Evolutionary conservation across 2,797 vertebrate species (phyloP), one percentile per base, ranked within the genome.

Genomic region (Tangara arthus): DNA sequence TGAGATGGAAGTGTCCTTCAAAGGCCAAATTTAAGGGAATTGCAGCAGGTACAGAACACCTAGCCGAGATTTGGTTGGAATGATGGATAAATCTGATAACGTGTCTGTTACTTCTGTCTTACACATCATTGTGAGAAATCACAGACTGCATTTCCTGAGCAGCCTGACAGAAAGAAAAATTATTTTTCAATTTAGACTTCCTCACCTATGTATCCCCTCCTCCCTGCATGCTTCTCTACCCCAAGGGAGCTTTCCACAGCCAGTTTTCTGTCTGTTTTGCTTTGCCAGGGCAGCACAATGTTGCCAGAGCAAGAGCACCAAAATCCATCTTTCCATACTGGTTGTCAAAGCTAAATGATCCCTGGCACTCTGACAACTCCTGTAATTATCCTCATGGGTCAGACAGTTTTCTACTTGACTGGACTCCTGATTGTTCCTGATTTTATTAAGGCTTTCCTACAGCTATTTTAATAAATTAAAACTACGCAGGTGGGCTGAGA

Each of bases 381-480:
- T 70, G 56, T 76, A 53, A 82, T 90, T 80, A 94, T 55, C 77
- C 89, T 79, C 64, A 46, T 55, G 49, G 87, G 82, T 84, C 79
- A 93, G 72, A 30, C 44, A 85, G 14, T 63, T 27, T 82, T 88
- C 61, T 87, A 75, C 75, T 79, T 87, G 66, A 94, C 56, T 87
- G 90, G 72, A 70, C 34, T 91, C 63, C 87, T 70, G 61, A 92
- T 78, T 70, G 56, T 60, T 49, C 37, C 50, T 94, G 69, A 85
- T 91, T 90, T 95, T 73, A 94, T 90, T 89, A 89, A 52, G 49
- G 30, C 17, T 78, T 26, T 84, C 47, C 66, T 60, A 75, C n/a
- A 86, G 46, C 71, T 92, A 82, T 89, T 88, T 92, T 71, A 85
- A 95, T 70, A 87, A 73, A 65, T 82, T 84, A 87, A 50, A 93